Percentiles rank a stretch among this genome's conserved stretches.
phyloP scores from a whole-genome alignment of 1,140 invertebrate genomes.

The Eupristina koningsbergeri region DNA sequence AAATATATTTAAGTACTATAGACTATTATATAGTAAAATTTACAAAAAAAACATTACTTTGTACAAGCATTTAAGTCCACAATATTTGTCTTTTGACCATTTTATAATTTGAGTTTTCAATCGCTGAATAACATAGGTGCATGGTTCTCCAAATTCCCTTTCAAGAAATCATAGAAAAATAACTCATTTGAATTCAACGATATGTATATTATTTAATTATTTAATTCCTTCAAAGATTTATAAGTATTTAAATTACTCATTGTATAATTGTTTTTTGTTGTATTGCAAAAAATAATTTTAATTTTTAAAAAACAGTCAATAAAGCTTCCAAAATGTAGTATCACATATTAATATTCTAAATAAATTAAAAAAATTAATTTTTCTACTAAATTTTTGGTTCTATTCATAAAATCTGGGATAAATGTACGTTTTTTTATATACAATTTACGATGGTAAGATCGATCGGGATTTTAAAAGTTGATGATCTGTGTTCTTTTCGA shows the following conservation, averaged over 20 bases:
- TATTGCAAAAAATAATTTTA: background rate
- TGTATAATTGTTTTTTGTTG: background rate
- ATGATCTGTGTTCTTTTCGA: slow-evolving; percentile 58
- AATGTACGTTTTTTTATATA: background rate
- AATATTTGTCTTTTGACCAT: slow-evolving; percentile 56
- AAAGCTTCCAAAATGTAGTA: background rate
- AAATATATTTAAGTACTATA: too few relatives aligned
- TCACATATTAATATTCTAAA: too few relatives aligned
- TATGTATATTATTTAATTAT: background rate
- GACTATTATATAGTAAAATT: too few relatives aligned
- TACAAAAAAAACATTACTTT: slow-evolving; percentile 48
- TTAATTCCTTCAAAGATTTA: background rate
- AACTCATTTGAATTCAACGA: background rate
- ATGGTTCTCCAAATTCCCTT: slow-evolving; percentile 58
- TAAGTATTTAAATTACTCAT: background rate
- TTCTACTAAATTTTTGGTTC: too few relatives aligned
- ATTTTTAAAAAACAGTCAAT: background rate
- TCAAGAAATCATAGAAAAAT: slow-evolving; percentile 12
- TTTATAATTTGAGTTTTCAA: slow-evolving; percentile 57
- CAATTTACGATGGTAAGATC: background rate
- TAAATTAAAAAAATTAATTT: too few relatives aligned
- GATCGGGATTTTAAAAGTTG: slow-evolving; percentile 10
- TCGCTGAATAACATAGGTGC: slow-evolving; percentile 55
- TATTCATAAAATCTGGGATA: background rate
- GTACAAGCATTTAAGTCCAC: slow-evolving; percentile 56